Evolutionary conservation across 2,888 invertebrate genomes (phyloP).

Genomic region (Julus scandinavius): DNA sequence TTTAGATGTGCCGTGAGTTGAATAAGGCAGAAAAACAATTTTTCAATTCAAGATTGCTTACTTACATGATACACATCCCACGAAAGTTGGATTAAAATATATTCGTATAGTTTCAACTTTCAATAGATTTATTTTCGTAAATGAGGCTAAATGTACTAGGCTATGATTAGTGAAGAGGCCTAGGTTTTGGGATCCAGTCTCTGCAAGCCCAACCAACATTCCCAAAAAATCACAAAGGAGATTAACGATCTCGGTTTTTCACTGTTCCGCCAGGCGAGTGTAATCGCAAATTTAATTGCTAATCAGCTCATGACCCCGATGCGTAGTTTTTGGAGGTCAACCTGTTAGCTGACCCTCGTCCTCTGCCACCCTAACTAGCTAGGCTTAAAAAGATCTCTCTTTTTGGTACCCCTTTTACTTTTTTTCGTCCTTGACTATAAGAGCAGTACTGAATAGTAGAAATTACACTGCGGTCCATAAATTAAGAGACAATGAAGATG

Average conservation of each 20-base stretch:
- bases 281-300: slow-evolving; percentile 35
- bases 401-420: slow-evolving; percentile 9
- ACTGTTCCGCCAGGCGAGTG: background rate
- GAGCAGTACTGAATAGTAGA: background rate
- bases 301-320: slow-evolving; percentile 33
- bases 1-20: too few relatives aligned
- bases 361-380: background rate
- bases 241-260: background rate
- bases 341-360: slow-evolving; percentile 39
- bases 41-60: too few relatives aligned
- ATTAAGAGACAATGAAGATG: slow-evolving; percentile 1
- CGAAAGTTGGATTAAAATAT: too few relatives aligned
- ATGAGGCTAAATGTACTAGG: background rate
- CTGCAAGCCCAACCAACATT: background rate
- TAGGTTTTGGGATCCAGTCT: background rate
- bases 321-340: slow-evolving; percentile 35
- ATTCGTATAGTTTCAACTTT: too few relatives aligned
- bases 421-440: slow-evolving; percentile 10
- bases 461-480: slow-evolving; percentile 3
- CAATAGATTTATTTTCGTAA: background rate
- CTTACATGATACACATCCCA: too few relatives aligned
- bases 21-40: too few relatives aligned
- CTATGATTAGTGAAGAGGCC: background rate
- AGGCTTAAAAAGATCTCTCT: background rate
- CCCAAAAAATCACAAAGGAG: slow-evolving; percentile 24